Evolutionary conservation across 2,888 invertebrate genomes (phyloP).

Genomic region (Amblyjoppa fuscipennis): DNA sequence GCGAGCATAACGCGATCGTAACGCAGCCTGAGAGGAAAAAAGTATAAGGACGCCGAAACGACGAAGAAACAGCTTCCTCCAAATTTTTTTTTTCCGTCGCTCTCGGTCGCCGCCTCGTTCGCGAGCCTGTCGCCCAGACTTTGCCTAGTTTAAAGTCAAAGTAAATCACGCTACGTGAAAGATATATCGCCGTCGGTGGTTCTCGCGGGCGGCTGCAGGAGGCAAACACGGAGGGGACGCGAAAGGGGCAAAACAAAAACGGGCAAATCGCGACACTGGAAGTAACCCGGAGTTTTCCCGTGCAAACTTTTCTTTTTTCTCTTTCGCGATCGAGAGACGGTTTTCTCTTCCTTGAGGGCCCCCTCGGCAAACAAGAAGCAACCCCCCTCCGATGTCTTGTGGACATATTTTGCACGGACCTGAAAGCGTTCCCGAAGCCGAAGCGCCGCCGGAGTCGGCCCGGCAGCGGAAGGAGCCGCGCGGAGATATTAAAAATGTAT

Average conservation of each 20-base stretch:
- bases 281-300: not conserved
- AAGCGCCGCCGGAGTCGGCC: conserved; percentile 64
- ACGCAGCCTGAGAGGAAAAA: not conserved
- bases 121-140: conserved; percentile 34
- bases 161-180: conserved; percentile 55
- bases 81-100: conserved; percentile 1
- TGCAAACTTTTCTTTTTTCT: not conserved
- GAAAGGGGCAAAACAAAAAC: not conserved
- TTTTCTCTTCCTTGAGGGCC: conserved; percentile 67
- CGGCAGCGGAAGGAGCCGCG: conserved; percentile 67
- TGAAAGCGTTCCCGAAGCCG: conserved; percentile 30
- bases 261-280: conserved; percentile 11
- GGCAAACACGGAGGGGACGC: conserved; percentile 9
- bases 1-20: conserved; percentile 5
- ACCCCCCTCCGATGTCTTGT: not conserved
- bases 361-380: not conserved
- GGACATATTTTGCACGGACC: conserved; percentile 8
- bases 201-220: not conserved
- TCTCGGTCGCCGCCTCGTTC: conserved; percentile 23
- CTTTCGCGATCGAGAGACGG: not conserved
- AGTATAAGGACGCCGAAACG: not conserved
- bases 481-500: conserved; percentile 77
- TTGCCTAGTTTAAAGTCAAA: conserved; percentile 50
- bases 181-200: conserved; percentile 53
- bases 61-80: not conserved